A percentile compares a stretch with the other conserved stretches of the same genome.
Evolutionary conservation across 2,113 vertebrate species (phyloP).

Genomic region (Pelecanus crispus): DNA sequence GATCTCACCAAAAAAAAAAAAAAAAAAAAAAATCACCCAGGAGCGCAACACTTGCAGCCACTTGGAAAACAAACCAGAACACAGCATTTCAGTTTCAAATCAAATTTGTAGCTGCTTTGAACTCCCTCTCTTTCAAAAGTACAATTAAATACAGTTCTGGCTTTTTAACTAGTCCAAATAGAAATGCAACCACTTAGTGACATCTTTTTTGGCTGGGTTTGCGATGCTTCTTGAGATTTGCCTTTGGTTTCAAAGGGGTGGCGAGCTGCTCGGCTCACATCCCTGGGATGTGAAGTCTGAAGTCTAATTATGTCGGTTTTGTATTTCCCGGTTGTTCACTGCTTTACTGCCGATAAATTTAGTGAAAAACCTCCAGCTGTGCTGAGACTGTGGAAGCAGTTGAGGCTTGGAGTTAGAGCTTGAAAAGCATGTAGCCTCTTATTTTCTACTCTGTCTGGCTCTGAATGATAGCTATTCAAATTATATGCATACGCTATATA

Average conservation of each 20-base stretch:
- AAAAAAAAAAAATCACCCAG: background rate
- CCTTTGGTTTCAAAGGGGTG: background rate
- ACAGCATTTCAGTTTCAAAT: background rate
- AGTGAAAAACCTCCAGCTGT: slow-evolving; percentile 15
- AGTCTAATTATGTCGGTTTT: background rate
- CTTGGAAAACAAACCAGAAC: background rate
- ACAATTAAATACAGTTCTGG: background rate
- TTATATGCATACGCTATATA: background rate
- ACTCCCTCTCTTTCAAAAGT: background rate
- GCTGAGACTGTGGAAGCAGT: background rate
- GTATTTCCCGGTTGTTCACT: background rate
- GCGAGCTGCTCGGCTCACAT: background rate
- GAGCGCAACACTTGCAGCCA: background rate
- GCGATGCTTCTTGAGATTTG: background rate
- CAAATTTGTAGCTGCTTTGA: background rate
- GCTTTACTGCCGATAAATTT: background rate
- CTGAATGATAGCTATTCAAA: background rate
- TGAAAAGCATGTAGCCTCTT: background rate
- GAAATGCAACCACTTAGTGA: background rate
- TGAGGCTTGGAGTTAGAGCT: background rate
- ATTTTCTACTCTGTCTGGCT: background rate
- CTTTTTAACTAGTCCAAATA: background rate
- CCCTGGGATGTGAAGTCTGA: background rate
- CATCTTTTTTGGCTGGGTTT: background rate
- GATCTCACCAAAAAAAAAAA: background rate